Percentiles rank a stretch among this genome's conserved stretches.
Conservation (phyloP, 2,888 invertebrate genomes). For the Agonum fuliginosum region DNA sequence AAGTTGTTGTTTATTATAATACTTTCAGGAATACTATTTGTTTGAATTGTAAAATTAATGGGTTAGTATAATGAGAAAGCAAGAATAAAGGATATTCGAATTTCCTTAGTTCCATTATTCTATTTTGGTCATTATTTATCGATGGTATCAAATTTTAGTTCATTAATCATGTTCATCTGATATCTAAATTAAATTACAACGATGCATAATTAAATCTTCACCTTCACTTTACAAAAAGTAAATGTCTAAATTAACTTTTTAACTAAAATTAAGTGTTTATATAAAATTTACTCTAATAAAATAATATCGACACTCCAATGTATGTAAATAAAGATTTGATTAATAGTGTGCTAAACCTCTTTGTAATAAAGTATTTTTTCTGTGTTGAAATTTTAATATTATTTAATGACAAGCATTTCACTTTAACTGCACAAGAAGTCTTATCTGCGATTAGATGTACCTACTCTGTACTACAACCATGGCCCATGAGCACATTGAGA, state of each 20-base stretch:
- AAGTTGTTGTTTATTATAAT: not conserved
- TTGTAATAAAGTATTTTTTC: no score
- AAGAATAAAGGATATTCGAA: constrained; percentile 23
- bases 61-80: constrained; percentile 12
- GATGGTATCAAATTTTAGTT: not conserved
- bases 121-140: constrained; percentile 31
- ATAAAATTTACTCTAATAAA: not conserved
- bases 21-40: not conserved
- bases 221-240: no score
- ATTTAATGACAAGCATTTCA: no score
- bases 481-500: no score
- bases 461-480: no score
- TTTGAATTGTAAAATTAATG: constrained; percentile 15
- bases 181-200: constrained; percentile 22
- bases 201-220: constrained; percentile 13
- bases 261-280: no score
- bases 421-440: no score
- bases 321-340: no score
- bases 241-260: no score
- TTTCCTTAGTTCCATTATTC: constrained; percentile 17
- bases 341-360: no score
- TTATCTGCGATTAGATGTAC: no score
- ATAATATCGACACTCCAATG: not conserved
- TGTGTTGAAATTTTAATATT: no score
- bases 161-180: constrained; percentile 17